Conservation (phyloP, 2,113 vertebrate species). For the Barnardius zonarius region DNA sequence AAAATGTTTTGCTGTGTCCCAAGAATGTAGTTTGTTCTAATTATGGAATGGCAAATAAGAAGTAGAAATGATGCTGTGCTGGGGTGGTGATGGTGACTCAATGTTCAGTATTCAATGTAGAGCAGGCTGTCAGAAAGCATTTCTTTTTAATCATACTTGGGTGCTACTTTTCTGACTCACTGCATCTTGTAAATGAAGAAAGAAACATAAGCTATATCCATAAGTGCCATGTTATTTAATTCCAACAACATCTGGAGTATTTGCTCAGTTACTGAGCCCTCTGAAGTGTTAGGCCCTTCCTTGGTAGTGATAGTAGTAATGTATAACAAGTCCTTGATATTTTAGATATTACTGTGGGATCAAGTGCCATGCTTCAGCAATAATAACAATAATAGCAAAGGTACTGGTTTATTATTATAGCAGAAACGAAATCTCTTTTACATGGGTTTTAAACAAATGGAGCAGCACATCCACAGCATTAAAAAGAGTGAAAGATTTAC, state of each 20-base stretch:
- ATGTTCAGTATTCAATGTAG: neutral
- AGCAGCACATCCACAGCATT: neutral
- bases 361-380: neutral
- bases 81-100: constrained; percentile 39
- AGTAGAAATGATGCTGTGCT: neutral
- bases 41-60: constrained; percentile 44
- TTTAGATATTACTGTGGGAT: neutral
- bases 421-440: neutral
- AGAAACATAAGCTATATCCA: neutral
- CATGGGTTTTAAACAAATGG: neutral
- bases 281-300: neutral
- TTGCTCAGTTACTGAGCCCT: neutral
- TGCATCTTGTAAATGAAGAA: constrained; percentile 7
- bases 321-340: neutral
- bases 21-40: constrained; percentile 4
- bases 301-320: neutral
- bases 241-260: neutral
- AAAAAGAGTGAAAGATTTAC: neutral
- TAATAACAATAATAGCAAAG: neutral
- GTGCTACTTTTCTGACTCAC: constrained; percentile 40
- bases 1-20: neutral
- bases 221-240: constrained; percentile 4
- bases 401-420: neutral
- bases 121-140: constrained; percentile 32
- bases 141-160: neutral